Evolutionary conservation across 2,113 vertebrate genomes (phyloP), one percentile per base, ranked within the genome.

Genomic region (Spermophilus dauricus): DNA sequence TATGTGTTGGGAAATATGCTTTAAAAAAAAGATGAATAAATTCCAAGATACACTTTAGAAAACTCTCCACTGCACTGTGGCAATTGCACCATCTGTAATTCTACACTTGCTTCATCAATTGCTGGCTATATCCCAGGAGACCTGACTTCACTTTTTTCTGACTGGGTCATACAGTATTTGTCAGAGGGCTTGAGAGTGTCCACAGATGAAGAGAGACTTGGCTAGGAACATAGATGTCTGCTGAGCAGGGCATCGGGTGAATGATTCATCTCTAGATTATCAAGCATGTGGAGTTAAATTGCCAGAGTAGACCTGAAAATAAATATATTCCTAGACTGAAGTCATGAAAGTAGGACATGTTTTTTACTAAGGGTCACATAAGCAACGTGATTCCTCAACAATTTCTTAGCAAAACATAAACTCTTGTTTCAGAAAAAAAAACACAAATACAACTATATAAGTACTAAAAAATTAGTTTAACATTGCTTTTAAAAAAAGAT

Each of bases 401-500:
- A n/a, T 77, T 86, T 86, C 53, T 93, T 87, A 65, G 65, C 87
- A 89, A 67, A 94, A 51, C 39, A 89, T 32, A 96, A 75, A 82
- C 1, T 93, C 30, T 6, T 48, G 39, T 86, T 93, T 86, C 92
- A 69, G 45, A 77, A 81, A 2, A 90, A 53, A n/a, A n/a, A n/a
- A n/a, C n/a, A n/a, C n/a, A n/a, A n/a, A n/a, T n/a, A n/a, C n/a
- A n/a, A n/a, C n/a, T n/a, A n/a, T n/a, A n/a, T n/a, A n/a, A n/a
- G n/a, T n/a, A n/a, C n/a, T n/a, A n/a, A n/a, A n/a, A n/a, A n/a
- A n/a, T n/a, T n/a, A n/a, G n/a, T n/a, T n/a, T n/a, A n/a, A n/a
- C n/a, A n/a, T n/a, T n/a, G n/a, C n/a, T 83, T 95, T 96, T 67
- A 80, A 94, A 93, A 61, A 86, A 73, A 75, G 48, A 51, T 61